These are phyloP conservation scores for Tuta absoluta DNA, from an alignment of 2,888 invertebrate genomes.

Conservation along the genomic window DNA sequence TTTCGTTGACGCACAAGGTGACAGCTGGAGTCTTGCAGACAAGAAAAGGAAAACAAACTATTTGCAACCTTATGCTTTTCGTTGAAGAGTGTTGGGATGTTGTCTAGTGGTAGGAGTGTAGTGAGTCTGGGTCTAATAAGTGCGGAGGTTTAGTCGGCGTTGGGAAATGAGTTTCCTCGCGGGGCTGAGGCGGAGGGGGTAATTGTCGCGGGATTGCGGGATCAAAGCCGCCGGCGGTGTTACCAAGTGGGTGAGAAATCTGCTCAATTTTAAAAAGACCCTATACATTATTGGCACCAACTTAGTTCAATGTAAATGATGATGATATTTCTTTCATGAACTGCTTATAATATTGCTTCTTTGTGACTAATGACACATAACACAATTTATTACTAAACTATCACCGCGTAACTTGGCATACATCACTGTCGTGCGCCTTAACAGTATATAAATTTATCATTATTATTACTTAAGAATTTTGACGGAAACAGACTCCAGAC, in stretches of 20 bases:
- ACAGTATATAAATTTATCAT: no score
- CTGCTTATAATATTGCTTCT: not conserved
- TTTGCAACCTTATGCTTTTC: constrained; percentile 37
- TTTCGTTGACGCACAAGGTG: constrained; percentile 39
- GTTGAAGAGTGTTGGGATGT: constrained; percentile 8
- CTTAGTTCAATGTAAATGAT: not conserved
- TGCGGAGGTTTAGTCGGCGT: constrained; percentile 69
- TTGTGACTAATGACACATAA: no score
- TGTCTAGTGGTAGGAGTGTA: constrained; percentile 25
- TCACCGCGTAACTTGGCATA: not conserved
- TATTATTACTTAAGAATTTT: not conserved
- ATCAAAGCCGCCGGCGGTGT: constrained; percentile 57
- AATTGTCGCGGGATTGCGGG: constrained; percentile 65
- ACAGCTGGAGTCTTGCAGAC: constrained; percentile 32
- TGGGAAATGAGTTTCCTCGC: constrained; percentile 79
- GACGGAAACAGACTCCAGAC: not conserved
- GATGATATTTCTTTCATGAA: not conserved
- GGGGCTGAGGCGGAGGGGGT: constrained; percentile 48
- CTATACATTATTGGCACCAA: not conserved
- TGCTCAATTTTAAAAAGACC: not conserved
- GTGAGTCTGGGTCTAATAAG: constrained; percentile 65
- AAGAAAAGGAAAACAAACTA: constrained; percentile 33
- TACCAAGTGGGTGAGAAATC: not conserved
- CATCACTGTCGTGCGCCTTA: not conserved
- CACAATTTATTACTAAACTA: not conserved